Percentiles rank a stretch among this genome's conserved stretches.
phyloP scores from a whole-genome alignment of 2,888 invertebrate species.

The Serripes groenlandicus region DNA sequence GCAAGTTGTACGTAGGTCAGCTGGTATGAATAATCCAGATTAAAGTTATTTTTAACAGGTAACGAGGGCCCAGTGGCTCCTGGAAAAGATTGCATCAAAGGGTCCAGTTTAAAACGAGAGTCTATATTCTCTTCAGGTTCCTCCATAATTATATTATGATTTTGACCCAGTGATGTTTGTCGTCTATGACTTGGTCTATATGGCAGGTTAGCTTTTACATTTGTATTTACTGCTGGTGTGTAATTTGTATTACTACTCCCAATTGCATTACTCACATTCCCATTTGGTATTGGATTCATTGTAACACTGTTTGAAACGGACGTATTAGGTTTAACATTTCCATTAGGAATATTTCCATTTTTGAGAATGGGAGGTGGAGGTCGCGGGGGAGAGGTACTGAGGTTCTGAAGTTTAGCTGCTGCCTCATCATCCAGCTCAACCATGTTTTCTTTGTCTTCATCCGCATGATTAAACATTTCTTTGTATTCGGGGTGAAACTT shows the following conservation, averaged over 20 bases:
- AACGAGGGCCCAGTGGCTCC: slow-evolving; percentile 74
- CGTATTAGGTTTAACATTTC: background rate
- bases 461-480: slow-evolving; percentile 69
- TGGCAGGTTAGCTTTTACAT: slow-evolving; percentile 34
- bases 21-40: slow-evolving; percentile 78
- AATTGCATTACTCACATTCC: slow-evolving; percentile 28
- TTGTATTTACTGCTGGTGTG: slow-evolving; percentile 18
- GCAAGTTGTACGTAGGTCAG: slow-evolving; percentile 82
- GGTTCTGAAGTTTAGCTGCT: slow-evolving; percentile 30
- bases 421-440: slow-evolving; percentile 42
- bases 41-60: slow-evolving; percentile 79
- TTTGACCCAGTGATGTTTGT: slow-evolving; percentile 72
- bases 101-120: slow-evolving; percentile 69
- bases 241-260: background rate
- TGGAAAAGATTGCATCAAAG: slow-evolving; percentile 70
- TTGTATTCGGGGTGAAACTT: slow-evolving; percentile 77
- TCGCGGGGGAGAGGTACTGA: slow-evolving; percentile 41
- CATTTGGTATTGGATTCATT: slow-evolving; percentile 49
- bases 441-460: slow-evolving; percentile 43
- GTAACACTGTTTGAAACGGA: background rate
- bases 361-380: slow-evolving; percentile 50
- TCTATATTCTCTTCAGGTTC: slow-evolving; percentile 76
- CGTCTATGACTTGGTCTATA: slow-evolving; percentile 73
- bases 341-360: slow-evolving; percentile 48
- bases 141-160: slow-evolving; percentile 75